phyloP scores from a whole-genome alignment of 2,113 vertebrate genomes.

The Alaudala cheleensis region DNA sequence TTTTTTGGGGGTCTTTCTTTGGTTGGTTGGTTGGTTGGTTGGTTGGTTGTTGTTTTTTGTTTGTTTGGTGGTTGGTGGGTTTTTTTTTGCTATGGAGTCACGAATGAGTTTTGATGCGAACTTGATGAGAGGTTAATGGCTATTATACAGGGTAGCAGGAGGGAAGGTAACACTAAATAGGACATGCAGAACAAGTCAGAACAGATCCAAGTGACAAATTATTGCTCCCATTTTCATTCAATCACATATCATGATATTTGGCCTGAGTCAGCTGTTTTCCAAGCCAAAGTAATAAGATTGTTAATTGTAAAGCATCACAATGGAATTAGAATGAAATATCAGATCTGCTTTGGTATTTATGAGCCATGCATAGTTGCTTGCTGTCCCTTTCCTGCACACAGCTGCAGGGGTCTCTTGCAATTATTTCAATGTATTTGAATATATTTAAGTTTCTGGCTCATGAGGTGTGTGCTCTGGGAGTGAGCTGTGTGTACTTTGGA shows the following conservation, averaged over 20 bases:
- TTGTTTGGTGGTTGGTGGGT: not conserved
- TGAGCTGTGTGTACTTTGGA: not conserved
- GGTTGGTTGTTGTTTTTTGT: not conserved
- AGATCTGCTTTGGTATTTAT: not conserved
- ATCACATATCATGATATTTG: not conserved
- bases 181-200: not conserved
- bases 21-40: not conserved
- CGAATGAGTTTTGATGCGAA: not conserved
- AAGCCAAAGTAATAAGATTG: not conserved
- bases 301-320: not conserved
- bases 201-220: not conserved
- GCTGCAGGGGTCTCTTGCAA: not conserved
- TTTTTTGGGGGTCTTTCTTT: not conserved
- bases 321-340: not conserved
- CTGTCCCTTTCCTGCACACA: not conserved
- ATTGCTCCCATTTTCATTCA: not conserved
- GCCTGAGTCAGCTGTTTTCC: not conserved
- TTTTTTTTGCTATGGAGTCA: not conserved
- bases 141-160: not conserved
- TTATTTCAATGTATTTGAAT: not conserved
- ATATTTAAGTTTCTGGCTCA: not conserved
- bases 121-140: not conserved
- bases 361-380: not conserved
- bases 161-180: not conserved
- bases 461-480: not conserved